These are phyloP conservation scores for Uria lomvia DNA, from an alignment of 2,113 vertebrate genomes.

Conservation along the genomic window DNA sequence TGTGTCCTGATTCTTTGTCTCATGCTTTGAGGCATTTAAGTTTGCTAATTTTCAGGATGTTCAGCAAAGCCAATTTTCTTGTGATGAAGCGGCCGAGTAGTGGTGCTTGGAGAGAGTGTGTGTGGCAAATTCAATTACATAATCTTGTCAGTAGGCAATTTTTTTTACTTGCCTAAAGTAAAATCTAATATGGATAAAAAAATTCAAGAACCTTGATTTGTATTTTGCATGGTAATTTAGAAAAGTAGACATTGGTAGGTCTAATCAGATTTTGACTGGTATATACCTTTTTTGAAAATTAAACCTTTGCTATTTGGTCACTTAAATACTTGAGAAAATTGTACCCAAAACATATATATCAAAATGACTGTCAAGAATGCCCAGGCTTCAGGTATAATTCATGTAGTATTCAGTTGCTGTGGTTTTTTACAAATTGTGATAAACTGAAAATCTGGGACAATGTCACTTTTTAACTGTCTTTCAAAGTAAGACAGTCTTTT, in stretches of 20 bases:
- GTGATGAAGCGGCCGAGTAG: neutral
- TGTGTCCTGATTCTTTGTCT: neutral
- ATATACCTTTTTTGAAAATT: neutral
- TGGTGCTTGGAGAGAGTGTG: accelerated
- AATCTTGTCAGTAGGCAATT: neutral
- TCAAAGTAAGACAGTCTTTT: neutral
- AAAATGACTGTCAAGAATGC: neutral
- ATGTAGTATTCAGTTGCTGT: neutral
- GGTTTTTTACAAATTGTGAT: neutral
- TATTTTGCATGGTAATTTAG: neutral
- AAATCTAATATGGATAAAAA: neutral
- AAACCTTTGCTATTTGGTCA: neutral
- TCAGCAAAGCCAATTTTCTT: neutral
- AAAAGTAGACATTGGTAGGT: neutral
- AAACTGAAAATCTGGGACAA: neutral
- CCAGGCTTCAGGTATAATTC: neutral
- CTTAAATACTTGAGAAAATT: neutral
- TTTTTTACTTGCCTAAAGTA: neutral
- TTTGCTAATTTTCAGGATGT: neutral
- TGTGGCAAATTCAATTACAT: neutral
- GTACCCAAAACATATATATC: neutral
- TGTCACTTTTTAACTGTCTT: neutral
- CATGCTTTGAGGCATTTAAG: neutral
- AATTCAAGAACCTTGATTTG: neutral
- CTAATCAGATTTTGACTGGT: neutral